Evolutionary conservation across 2,797 vertebrate genomes (phyloP).

Genomic region (Pangasius sanitwongsei): DNA sequence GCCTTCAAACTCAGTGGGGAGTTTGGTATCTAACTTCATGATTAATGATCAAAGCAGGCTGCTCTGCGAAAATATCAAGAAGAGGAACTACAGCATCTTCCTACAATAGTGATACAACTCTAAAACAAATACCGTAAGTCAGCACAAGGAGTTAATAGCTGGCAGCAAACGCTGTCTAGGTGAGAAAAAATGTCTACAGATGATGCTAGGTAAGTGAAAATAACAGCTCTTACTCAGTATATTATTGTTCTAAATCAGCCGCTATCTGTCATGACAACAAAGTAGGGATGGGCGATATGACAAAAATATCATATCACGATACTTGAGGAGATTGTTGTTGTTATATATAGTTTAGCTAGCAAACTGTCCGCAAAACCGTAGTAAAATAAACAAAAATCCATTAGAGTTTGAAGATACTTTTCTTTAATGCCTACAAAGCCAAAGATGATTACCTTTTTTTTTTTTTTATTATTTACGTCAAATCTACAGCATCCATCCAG

Average conservation of each 20-base stretch:
- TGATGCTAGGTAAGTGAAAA: background rate
- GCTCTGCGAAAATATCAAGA: background rate
- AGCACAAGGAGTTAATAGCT: background rate
- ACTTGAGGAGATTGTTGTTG: too few species aligned
- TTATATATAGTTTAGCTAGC: too few species aligned
- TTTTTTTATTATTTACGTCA: too few species aligned
- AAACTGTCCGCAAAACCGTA: too few species aligned
- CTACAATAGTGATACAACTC: background rate
- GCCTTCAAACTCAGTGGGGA: background rate
- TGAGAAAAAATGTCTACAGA: background rate
- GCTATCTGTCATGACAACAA: background rate
- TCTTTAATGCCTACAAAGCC: too few species aligned
- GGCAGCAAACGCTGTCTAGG: background rate
- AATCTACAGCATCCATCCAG: too few species aligned
- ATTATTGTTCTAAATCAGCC: background rate
- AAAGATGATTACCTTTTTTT: too few species aligned
- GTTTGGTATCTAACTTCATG: background rate
- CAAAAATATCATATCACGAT: too few species aligned
- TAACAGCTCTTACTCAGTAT: too few species aligned
- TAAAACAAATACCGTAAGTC: background rate
- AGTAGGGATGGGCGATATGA: background rate
- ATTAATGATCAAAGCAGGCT: background rate
- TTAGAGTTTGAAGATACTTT: too few species aligned
- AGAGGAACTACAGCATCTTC: background rate
- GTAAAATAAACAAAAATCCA: too few species aligned